phyloP scores from a whole-genome alignment of 2,113 vertebrate genomes.

The Corydoras sp. region DNA sequence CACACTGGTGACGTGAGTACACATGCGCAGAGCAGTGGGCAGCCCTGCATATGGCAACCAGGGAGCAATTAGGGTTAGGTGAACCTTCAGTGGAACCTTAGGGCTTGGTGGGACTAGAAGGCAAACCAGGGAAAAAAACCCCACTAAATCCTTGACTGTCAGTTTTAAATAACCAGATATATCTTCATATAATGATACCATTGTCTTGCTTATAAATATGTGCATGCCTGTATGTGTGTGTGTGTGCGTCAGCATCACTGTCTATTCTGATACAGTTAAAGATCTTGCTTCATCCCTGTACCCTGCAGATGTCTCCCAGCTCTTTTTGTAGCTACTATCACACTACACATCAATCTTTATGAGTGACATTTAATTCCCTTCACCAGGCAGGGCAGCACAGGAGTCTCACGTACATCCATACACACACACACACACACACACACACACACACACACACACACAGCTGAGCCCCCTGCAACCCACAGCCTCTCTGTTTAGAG shows the following conservation, averaged over 20 bases:
- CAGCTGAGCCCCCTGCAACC: background rate
- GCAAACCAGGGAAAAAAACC: too few species aligned
- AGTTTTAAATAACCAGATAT: too few species aligned
- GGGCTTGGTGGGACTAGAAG: too few species aligned
- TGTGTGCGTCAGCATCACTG: constrained; percentile 16
- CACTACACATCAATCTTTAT: constrained; percentile 64
- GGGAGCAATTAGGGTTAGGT: too few species aligned
- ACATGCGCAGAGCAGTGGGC: too few species aligned
- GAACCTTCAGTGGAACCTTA: too few species aligned
- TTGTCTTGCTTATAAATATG: background rate
- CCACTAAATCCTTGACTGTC: too few species aligned
- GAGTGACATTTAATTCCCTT: constrained; percentile 70
- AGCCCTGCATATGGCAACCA: too few species aligned
- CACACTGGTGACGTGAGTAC: too few species aligned
- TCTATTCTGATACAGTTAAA: constrained; percentile 32
- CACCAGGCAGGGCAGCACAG: constrained; percentile 50
- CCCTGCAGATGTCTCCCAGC: constrained; percentile 45
- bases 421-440: constrained; percentile 12
- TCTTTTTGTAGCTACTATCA: constrained; percentile 53
- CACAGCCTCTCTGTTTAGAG: constrained; percentile 31
- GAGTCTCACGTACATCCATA: constrained; percentile 16
- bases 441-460: constrained; percentile 17
- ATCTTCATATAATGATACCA: too few species aligned
- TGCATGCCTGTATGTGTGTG: background rate
- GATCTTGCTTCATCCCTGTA: constrained; percentile 39